Conservation (phyloP, 2,113 vertebrate species). For the Cebus imitator region DNA sequence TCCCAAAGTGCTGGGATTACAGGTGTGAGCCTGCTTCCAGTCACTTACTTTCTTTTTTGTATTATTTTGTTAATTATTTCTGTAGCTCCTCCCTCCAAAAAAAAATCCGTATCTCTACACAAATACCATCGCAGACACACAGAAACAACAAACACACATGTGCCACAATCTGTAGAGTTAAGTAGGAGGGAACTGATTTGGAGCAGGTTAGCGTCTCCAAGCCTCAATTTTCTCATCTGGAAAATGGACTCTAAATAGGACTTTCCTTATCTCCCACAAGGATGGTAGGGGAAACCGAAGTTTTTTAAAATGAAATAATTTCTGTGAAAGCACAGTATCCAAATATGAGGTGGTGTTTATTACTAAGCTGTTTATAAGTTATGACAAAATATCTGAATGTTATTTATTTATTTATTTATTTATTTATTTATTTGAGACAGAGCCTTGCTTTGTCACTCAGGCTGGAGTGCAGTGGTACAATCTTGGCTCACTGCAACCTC, state of each 20-base stretch:
- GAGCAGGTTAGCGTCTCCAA: neutral
- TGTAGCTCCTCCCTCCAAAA: neutral
- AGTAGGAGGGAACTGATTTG: neutral
- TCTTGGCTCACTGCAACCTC: neutral
- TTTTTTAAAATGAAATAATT: neutral
- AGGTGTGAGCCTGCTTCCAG: no score
- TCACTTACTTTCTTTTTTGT: neutral
- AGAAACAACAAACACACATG: neutral
- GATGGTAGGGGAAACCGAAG: neutral
- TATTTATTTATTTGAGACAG: neutral
- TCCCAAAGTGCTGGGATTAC: no score
- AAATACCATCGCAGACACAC: neutral
- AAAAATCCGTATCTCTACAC: neutral
- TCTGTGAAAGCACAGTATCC: neutral
- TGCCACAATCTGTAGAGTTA: neutral
- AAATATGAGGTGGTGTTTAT: neutral
- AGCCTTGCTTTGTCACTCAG: neutral
- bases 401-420: no score
- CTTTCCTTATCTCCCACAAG: neutral
- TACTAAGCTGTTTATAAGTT: neutral
- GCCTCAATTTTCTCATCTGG: conserved; percentile 7
- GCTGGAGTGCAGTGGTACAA: neutral
- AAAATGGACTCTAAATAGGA: neutral
- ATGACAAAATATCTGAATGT: neutral
- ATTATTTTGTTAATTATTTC: conserved; percentile 17